Evolutionary conservation across 2,888 invertebrate species (phyloP), one percentile per base, ranked within the genome.

Genomic region (Autographa gamma): DNA sequence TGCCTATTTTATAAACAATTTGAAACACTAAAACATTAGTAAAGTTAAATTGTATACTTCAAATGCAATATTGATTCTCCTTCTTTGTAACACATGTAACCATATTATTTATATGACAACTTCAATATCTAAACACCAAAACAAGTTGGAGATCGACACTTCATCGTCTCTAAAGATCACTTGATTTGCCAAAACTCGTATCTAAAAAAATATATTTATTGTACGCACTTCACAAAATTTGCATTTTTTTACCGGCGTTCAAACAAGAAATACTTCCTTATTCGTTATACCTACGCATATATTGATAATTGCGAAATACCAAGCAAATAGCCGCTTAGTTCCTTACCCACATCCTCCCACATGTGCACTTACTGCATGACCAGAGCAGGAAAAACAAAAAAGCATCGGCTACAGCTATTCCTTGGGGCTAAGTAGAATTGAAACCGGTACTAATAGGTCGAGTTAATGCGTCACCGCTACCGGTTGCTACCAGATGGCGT

Each of bases 251-350:
- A 68, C 32, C 14, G 31, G 62, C 58, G 13, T 25, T 34, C 48
- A 38, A 31, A 63, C 71, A 52, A 79, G 56, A 73, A 69, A 63
- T 59, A 73, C 71, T 81, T 77, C 83, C 82, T 71, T 56, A 19
- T 77, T 64, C 60, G 54, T 72, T 19, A 11, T 60, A 62, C 63
- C 59, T 60, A 60, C 63, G 52, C 61, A 63, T 58, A 63, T 71
- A 32, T 74, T 56, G 65, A 68, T 62, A 77, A 63, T 74, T 73
- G 66, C 76, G 60, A 64, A 77, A 72, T 69, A 59, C 38, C 68
- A 66, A 62, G 63, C 58, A 71, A 74, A 70, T 60, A 18, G 65
- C 64, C 25, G 66, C 32, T 18, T 32, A 41, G 19, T 58, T 68
- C 67, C 74, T 41, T 69, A 62, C 43, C 18, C 48, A 64, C 58